Conservation (phyloP, 2,113 vertebrate species). For the Gorilla gorilla region DNA sequence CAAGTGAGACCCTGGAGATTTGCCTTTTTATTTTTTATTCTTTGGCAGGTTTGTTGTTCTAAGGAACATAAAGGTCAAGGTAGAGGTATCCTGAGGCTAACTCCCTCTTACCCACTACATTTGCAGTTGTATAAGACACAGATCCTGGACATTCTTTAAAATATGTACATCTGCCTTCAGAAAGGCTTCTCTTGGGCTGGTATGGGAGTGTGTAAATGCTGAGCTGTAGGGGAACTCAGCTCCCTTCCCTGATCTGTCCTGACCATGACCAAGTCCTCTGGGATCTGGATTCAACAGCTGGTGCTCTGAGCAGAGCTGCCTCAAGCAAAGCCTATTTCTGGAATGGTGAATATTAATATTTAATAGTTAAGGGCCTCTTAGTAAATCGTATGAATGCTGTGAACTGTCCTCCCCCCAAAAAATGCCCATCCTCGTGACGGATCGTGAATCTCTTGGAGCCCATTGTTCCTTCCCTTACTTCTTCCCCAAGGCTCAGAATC, state of each 20-base stretch:
- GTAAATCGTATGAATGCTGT: not conserved
- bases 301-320: not conserved
- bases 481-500: not conserved
- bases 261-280: not conserved
- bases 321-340: not conserved
- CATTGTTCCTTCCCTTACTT: fast-evolving
- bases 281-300: not conserved
- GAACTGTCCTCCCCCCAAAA: not conserved
- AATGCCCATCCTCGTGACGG: not conserved
- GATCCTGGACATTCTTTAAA: not conserved
- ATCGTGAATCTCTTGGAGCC: not conserved
- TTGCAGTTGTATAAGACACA: not conserved
- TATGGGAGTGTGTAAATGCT: not conserved
- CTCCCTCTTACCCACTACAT: not conserved
- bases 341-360: not conserved
- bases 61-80: not conserved
- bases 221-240: not conserved
- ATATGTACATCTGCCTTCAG: not conserved
- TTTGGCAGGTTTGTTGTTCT: slow-evolving; percentile 14
- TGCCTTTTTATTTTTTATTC: not conserved
- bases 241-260: not conserved
- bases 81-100: not conserved
- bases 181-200: not conserved
- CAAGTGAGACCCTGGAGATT: not conserved
- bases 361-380: not conserved